Conservation (phyloP, 1,140 invertebrate genomes). For the Ceratosolen solmsi region DNA sequence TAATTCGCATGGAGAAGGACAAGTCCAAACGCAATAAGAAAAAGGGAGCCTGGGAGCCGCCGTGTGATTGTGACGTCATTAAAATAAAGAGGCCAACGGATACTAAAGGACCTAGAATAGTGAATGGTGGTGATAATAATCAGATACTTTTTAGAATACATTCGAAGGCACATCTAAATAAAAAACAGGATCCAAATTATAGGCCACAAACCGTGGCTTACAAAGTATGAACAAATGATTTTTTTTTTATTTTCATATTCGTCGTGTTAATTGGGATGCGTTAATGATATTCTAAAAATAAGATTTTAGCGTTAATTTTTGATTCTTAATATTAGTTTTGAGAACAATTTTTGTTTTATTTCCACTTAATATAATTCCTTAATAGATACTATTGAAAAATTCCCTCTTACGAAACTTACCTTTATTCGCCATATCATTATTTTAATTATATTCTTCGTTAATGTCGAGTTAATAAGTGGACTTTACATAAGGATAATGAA, state of each 20-base stretch:
- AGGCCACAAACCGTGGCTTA: constrained; percentile 59
- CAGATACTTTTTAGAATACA: constrained; percentile 65
- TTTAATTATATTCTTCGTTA: too few species aligned
- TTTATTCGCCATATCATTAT: too few species aligned
- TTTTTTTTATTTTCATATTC: background rate
- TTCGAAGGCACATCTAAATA: constrained; percentile 50
- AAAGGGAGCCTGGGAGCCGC: constrained; percentile 60
- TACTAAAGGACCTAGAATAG: constrained; percentile 62
- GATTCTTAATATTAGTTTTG: too few species aligned
- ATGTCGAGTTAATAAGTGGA: too few species aligned
- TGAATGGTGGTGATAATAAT: constrained; percentile 63
- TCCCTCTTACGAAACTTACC: too few species aligned
- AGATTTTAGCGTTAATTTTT: too few species aligned
- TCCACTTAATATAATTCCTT: too few species aligned
- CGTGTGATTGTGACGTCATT: constrained; percentile 65
- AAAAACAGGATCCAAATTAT: constrained; percentile 52
- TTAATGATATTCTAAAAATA: too few species aligned
- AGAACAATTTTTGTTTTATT: too few species aligned
- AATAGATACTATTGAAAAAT: too few species aligned
- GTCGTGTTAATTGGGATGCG: too few species aligned
- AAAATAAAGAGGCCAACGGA: constrained; percentile 63
- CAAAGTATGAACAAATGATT: constrained; percentile 51
- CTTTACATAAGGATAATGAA: too few species aligned
- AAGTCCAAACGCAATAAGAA: constrained; percentile 57
- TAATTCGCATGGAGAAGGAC: constrained; percentile 68